Base-by-base conservation (phyloP, 2,888 invertebrate species). In the Catocala fraxini region DNA sequence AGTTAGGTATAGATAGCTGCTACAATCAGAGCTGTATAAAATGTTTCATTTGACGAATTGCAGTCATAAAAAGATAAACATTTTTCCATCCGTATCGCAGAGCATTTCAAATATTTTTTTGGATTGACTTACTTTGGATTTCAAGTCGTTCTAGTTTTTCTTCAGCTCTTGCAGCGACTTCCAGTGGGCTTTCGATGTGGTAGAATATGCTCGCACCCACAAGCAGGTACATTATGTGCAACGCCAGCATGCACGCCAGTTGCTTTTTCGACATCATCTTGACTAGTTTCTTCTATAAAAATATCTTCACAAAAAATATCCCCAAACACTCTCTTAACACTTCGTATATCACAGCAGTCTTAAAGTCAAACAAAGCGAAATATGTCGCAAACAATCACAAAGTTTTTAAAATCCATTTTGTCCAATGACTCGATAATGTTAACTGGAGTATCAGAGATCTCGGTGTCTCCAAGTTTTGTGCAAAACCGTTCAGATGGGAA, bases 181-280 rank as follows among this genome's bases (percentile, higher is more conserved):
- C 98, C 79, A 96, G 89, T 41, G 95, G 95, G 80, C 96, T 96
- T 91, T 98, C 98, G 77, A 98, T 96, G 82, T 96, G 96, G 91
- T 97, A 97, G 89, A 98, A 98, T 77, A 98, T 96, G 69, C 96
- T 96, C n/a, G 98, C 98, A 9, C 98, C 98, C 64, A 98, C 95
- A 79, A 97, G 91, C 73, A 97, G 91, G 85, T 97, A 97, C 64
- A 96, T 95, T 63, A 97, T 95, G 83, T 97, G 97, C 77, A 97
- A 95, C 75, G 96, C 95, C 76, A 97, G 94, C 91, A 97, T 95
- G 74, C 96, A 96, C 71, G 97, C 95, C 95, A 97, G 96, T 93
- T 97, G 97, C 95, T 96, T 97, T 86, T 96, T 97, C 87, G 97
- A 96, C 97, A 97, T 97, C 95, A 95, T 95, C 89, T 95, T 95